Conservation (phyloP, 2,888 invertebrate genomes). For the Alviniconcha strummeri region DNA sequence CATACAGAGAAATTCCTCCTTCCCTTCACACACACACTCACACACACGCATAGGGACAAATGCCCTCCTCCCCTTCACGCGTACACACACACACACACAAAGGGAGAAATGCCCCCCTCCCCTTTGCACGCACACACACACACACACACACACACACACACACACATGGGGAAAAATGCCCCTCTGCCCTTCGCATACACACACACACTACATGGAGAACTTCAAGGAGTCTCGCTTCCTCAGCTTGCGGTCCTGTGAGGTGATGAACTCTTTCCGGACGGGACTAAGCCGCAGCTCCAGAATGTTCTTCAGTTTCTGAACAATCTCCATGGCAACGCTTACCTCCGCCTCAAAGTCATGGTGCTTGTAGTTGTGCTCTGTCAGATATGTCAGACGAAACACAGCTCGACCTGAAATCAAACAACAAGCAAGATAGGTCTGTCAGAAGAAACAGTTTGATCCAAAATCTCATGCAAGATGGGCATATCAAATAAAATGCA, state of each 20-base stretch:
- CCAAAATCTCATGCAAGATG: too few relatives aligned
- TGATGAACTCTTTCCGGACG: conserved; percentile 87
- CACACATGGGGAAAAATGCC: not conserved
- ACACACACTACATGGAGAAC: conserved; percentile 25
- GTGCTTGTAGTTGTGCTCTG: conserved; percentile 82
- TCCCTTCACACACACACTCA: not conserved
- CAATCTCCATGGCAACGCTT: conserved; percentile 85
- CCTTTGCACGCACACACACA: not conserved
- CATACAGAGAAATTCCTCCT: not conserved
- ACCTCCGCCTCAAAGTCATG: conserved; percentile 90
- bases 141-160: not conserved
- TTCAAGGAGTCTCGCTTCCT: conserved; percentile 58
- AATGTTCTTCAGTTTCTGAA: conserved; percentile 90
- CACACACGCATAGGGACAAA: not conserved
- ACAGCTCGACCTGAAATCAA: conserved; percentile 77
- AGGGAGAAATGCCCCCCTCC: not conserved
- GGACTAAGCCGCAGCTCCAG: conserved; percentile 87
- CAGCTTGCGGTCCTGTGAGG: conserved; percentile 82
- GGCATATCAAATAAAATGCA: too few relatives aligned
- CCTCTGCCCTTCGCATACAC: not conserved
- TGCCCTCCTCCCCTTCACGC: not conserved
- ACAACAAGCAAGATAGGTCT: too few relatives aligned
- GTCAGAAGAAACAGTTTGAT: too few relatives aligned
- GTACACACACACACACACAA: not conserved
- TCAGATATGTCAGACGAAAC: conserved; percentile 83